Evolutionary conservation across 2,797 vertebrate genomes (phyloP), one percentile per base, ranked within the genome.

Genomic region (Sparidentex hasta): DNA sequence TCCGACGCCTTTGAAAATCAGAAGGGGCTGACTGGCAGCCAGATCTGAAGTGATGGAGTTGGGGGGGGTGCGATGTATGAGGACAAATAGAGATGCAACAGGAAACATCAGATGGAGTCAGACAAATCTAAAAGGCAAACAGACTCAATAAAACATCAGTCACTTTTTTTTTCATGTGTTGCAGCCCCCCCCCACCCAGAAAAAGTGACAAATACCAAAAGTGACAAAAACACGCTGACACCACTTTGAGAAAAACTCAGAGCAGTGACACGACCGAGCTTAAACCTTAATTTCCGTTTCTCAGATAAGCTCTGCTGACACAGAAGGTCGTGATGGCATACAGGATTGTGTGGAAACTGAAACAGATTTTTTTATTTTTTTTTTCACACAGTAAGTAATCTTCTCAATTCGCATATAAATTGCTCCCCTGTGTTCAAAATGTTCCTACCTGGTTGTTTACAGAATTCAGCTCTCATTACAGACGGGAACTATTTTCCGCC

Each of bases 101-200:
- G 87, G 87, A 92, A 87, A 87, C 79, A 87, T 89, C 82, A 84
- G 51, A 86, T 79, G 66, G 74, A 92, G 85, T 76, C 82, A 81
- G 86, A 90, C 74, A 88, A 83, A 87, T 93, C 76, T 83, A 77
- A 81, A 88, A 88, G 65, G 75, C 85, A 92, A 91, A 93, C 86
- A 85, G 69, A 81, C 71, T 93, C 89, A 89, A 92, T 93, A 91
- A 92, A 90, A 93, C 91, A 92, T 92, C 83, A 90, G 62, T 85
- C 76, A 65, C 44, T 68, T 74, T 65, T 55, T 3, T 66, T 56
- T 4, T 66, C 23, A 59, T 83, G 65, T 77, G 51, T 82, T 57
- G n/a, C 50, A 51, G 11, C 38, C 4, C n/a, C 17, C 21, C 52
- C 17, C 7, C 21, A n/a, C 21, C 11, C 23, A 21, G 2, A 47